Evolutionary conservation across 2,113 vertebrate species (phyloP), one percentile per base, ranked within the genome.

Genomic region (Scopus umbretta): DNA sequence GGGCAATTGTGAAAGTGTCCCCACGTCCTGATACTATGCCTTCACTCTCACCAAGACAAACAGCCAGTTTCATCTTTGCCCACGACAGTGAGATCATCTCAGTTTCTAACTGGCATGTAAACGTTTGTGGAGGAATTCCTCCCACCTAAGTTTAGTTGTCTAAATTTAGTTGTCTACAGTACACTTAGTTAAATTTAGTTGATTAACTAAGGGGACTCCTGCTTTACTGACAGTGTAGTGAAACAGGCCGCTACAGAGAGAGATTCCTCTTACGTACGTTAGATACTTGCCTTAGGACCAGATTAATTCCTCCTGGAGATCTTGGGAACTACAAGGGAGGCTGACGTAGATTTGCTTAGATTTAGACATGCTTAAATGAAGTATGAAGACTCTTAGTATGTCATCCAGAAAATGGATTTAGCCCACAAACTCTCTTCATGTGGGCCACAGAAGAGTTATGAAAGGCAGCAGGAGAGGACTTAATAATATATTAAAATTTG

Each of bases 71-170:
- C 78, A 80, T 92, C 58, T 87, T 93, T 97, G 66, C 96, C 87
- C 78, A 93, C 13, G 0, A 75, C 68, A 87, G 56, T 56, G 81
- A 96, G 84, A 96, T 91, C 61, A 90, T 88, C 0, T n/a, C n/a
- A n/a, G 0, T 90, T 94, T 79, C 93, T 85, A 87, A 92, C 95
- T 75, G 84, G 47, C 78, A 79, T 82, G 89, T 81, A 96, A 96
- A 94, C 93, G 92, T 93, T 84, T 91, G 90, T 94, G 70, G 84
- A 95, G 90, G 81, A 94, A 96, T 92, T 96, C 87, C 96, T 97
- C 96, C 94, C 95, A 97, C 96, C 81, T 75, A 93, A 94, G 84
- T 90, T 94, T 68, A 89, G 95, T 75, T 91, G 68, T 59, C 86
- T 96, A 94, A 96, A 95, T 96, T 95, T 96, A 94, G 91, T 75